phyloP scores from a whole-genome alignment of 2,888 invertebrate genomes.

The Lepeophtheirus nordmannii region DNA sequence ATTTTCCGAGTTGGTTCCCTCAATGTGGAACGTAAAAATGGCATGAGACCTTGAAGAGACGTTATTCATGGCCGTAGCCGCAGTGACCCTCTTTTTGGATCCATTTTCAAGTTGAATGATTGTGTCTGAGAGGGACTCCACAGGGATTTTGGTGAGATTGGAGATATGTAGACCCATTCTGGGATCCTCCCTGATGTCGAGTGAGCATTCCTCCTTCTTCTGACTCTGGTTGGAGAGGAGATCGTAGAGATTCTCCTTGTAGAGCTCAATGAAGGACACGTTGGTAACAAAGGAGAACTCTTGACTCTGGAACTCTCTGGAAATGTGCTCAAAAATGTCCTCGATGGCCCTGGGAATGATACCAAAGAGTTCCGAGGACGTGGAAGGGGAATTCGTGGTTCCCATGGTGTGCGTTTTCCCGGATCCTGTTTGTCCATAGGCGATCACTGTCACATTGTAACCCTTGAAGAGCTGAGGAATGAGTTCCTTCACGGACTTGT shows the following conservation, averaged over 20 bases:
- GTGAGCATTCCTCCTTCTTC: slow-evolving; percentile 50
- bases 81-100: slow-evolving; percentile 59
- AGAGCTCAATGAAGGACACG: slow-evolving; percentile 39
- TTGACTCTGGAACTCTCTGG: slow-evolving; percentile 40
- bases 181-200: slow-evolving; percentile 66
- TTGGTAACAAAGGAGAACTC: slow-evolving; percentile 45
- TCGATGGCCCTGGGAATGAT: slow-evolving; percentile 71
- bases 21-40: slow-evolving; percentile 59
- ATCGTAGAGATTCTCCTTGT: slow-evolving; percentile 76
- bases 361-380: slow-evolving; percentile 41
- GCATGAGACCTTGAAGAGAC: slow-evolving; percentile 79
- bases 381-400: slow-evolving; percentile 41
- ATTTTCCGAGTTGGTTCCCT: slow-evolving; percentile 25
- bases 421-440: slow-evolving; percentile 88
- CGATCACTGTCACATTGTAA: slow-evolving; percentile 80
- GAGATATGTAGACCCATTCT: slow-evolving; percentile 38
- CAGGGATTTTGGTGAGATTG: slow-evolving; percentile 46
- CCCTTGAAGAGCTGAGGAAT: slow-evolving; percentile 64
- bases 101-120: slow-evolving; percentile 49
- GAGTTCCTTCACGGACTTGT: slow-evolving; percentile 51
- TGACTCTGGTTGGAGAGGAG: slow-evolving; percentile 47
- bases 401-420: slow-evolving; percentile 92
- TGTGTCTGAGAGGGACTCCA: slow-evolving; percentile 42
- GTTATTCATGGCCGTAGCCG: slow-evolving; percentile 79
- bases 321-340: slow-evolving; percentile 57